phyloP scores from a whole-genome alignment of 2,888 invertebrate species.

The Griposia aprilina region DNA sequence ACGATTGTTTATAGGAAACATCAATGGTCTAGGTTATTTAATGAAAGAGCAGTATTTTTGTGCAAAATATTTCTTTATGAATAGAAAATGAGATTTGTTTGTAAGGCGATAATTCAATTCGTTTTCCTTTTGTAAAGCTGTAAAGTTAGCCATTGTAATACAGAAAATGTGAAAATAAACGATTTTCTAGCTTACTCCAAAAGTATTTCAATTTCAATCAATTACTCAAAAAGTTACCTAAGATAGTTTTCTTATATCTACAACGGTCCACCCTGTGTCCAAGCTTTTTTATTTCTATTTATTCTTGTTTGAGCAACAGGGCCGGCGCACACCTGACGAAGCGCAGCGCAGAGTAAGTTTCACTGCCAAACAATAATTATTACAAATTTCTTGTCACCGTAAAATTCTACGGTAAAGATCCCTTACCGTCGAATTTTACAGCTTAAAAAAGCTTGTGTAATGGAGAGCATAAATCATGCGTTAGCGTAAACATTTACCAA shows the following conservation, averaged over 20 bases:
- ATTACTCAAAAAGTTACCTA: neutral
- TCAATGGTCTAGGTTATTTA: slow-evolving; percentile 14
- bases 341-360: neutral
- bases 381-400: neutral
- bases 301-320: too few species aligned
- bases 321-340: neutral
- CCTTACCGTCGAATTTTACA: neutral
- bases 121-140: neutral
- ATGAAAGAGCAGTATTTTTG: slow-evolving; percentile 5
- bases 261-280: neutral
- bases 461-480: neutral
- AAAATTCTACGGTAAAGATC: too few species aligned
- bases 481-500: slow-evolving; percentile 20
- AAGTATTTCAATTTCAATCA: neutral
- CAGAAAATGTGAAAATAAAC: neutral
- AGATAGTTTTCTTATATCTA: neutral
- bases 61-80: neutral
- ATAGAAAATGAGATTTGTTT: slow-evolving; percentile 8
- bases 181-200: too few species aligned
- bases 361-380: neutral
- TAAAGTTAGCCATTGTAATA: neutral
- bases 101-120: neutral
- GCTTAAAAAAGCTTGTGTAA: too few species aligned
- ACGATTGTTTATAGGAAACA: slow-evolving; percentile 50
- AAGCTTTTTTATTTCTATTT: neutral